Percentiles rank a stretch among this genome's conserved stretches.
phyloP scores from a whole-genome alignment of 2,797 vertebrate genomes.

The Sebastolobus altivelis region DNA sequence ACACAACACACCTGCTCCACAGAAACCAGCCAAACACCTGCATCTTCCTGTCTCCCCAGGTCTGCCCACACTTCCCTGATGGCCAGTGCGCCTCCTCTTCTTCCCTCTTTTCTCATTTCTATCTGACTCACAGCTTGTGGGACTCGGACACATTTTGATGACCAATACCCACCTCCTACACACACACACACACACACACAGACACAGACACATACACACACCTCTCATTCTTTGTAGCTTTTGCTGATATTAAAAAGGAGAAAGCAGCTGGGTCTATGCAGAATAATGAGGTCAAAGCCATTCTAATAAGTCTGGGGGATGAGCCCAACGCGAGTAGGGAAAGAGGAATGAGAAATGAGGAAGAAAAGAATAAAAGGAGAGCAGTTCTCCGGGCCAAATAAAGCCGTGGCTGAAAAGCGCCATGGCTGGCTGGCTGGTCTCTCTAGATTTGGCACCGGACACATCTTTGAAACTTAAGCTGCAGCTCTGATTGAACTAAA shows the following conservation, averaged over 20 bases:
- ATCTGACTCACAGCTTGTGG: slow-evolving; percentile 73
- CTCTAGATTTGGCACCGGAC: slow-evolving; percentile 9
- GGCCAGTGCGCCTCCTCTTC: slow-evolving; percentile 42
- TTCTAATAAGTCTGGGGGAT: slow-evolving; percentile 82
- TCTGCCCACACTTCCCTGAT: slow-evolving; percentile 72
- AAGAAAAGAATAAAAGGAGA: slow-evolving; percentile 53
- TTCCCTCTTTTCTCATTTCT: slow-evolving; percentile 73
- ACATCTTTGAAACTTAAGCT: slow-evolving; percentile 26
- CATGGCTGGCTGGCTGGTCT: slow-evolving; percentile 21
- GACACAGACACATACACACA: neutral
- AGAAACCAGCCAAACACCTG: slow-evolving; percentile 82
- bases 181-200: slow-evolving; percentile 9
- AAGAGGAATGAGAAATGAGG: slow-evolving; percentile 63
- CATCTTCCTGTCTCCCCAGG: slow-evolving; percentile 71
- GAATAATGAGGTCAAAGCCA: slow-evolving; percentile 85
- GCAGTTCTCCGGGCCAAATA: slow-evolving; percentile 60
- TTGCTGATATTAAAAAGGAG: slow-evolving; percentile 84
- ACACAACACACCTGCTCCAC: slow-evolving; percentile 75
- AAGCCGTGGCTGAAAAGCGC: slow-evolving; percentile 40
- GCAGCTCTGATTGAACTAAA: slow-evolving; percentile 25
- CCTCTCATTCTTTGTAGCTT: slow-evolving; percentile 69
- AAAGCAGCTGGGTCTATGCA: slow-evolving; percentile 82
- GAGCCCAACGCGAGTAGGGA: slow-evolving; percentile 54
- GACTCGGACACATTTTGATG: slow-evolving; percentile 74
- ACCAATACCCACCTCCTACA: slow-evolving; percentile 63